Base-by-base conservation (phyloP, 2,113 vertebrate species). In the Budorcas taxicolor region DNA sequence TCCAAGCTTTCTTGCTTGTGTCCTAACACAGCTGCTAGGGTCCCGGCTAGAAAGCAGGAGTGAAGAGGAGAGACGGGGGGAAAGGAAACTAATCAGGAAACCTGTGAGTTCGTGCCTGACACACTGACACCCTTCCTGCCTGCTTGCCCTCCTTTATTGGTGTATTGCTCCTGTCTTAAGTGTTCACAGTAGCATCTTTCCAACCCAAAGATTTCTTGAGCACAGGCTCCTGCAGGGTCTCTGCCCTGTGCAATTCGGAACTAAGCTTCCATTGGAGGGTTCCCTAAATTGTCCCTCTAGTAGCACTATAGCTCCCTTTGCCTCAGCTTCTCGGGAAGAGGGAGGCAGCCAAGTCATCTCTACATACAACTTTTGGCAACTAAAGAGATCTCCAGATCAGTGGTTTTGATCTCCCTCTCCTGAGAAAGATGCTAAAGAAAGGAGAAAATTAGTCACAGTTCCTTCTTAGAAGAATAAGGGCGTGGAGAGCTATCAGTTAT, bases 61-160 rank as follows among this genome's bases (percentile, higher is more conserved):
- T 10, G 27, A 36, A 92, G 53, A 64, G 45, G 27, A 31, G 5
- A 14, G 80, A 53, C 2, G 76, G 2, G 6, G 29, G 43, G 36
- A 57, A 57, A 62, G 17, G 17, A 64, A 62, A 36, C 27, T 13
- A 31, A 90, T 15, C 64, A 47, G 60, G 52, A 96, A 36, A 21
- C 12, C 13, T 33, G 31, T 12, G 55, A 33, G 12, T 58, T 36
- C 14, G 23, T 31, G 43, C 43, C 6, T 7, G 25, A 27, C 11
- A 23, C 4, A 0, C 6, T 25, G 43, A 27, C 9, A 9, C 8
- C 0, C 17, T 8, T 11, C 16, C 71, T 14, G 8, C n/a, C 74
- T 58, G 45, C 36, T 27, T 45, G 40, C 76, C 71, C 43, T 33
- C 12, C 40, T 88, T 36, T 40, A 87, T 15, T 14, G 13, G 17